phyloP scores from a whole-genome alignment of 2,797 vertebrate genomes.

The Fistularia commersonii region DNA sequence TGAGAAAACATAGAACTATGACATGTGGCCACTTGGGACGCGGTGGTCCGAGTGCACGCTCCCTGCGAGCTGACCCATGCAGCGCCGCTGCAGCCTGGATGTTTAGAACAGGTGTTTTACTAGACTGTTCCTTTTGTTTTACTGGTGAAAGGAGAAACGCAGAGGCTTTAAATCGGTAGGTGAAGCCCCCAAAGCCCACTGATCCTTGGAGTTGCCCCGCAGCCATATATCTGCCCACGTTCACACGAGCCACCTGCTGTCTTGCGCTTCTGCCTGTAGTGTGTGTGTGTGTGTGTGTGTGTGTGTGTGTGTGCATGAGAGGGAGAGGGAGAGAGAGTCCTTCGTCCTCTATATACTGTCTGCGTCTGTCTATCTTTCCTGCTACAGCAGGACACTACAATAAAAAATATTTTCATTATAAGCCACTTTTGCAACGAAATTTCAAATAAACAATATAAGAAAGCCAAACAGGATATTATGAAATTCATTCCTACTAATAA shows the following conservation, averaged over 20 bases:
- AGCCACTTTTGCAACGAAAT: too few relatives aligned
- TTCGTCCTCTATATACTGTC: neutral
- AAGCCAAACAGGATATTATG: too few relatives aligned
- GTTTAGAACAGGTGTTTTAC: constrained; percentile 66
- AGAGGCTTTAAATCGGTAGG: constrained; percentile 41
- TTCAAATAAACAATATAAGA: too few relatives aligned
- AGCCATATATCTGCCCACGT: constrained; percentile 53
- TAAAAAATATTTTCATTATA: too few relatives aligned
- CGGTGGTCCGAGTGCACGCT: neutral
- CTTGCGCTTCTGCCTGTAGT: neutral
- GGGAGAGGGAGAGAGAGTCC: neutral
- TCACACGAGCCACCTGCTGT: constrained; percentile 42
- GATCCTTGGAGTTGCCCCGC: constrained; percentile 44
- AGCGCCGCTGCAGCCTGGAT: constrained; percentile 38
- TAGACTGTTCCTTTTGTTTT: constrained; percentile 27
- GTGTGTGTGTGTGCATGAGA: constrained; percentile 4
- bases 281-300: constrained; percentile 17
- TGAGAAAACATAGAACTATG: neutral
- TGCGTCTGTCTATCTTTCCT: neutral
- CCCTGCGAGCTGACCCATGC: constrained; percentile 29
- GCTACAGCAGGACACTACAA: neutral
- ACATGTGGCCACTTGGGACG: neutral
- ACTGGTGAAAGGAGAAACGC: constrained; percentile 55
- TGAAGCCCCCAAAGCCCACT: constrained; percentile 48
- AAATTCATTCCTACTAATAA: too few relatives aligned